A percentile compares a stretch with the other conserved stretches of the same genome.
Evolutionary conservation across 2,113 vertebrate species (phyloP).

Genomic region (Paracanthobrama guichenoti): DNA sequence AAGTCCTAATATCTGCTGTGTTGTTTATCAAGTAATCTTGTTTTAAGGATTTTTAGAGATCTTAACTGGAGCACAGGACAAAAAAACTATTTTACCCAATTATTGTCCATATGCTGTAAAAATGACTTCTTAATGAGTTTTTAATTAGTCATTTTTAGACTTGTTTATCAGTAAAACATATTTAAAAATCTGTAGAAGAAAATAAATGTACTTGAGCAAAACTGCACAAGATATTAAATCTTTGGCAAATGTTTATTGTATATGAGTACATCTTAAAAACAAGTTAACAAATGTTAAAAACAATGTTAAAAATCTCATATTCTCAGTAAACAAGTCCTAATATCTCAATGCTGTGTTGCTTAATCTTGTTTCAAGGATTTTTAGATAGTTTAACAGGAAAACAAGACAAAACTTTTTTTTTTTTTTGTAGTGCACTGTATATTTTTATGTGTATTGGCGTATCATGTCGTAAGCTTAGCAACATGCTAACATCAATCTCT

Average conservation of each 20-base stretch:
- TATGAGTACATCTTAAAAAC: background rate
- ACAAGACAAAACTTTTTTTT: background rate
- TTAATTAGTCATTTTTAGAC: background rate
- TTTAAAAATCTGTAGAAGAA: background rate
- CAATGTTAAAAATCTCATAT: background rate
- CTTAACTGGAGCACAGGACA: background rate
- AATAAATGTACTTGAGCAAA: background rate
- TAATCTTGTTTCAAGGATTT: background rate
- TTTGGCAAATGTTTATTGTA: background rate
- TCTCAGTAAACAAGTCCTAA: background rate
- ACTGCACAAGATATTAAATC: background rate
- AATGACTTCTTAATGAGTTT: background rate
- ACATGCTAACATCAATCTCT: background rate
- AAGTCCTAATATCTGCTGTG: background rate
- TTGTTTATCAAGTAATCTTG: background rate
- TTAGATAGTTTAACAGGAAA: background rate
- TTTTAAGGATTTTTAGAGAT: background rate
- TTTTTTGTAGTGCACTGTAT: background rate
- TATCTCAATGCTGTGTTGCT: background rate
- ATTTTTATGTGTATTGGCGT: background rate
- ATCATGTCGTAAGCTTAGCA: background rate
- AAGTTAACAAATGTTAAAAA: background rate
- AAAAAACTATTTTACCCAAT: background rate
- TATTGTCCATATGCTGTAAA: background rate
- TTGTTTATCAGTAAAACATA: slow-evolving; percentile 2